Percentiles rank a stretch among this genome's conserved stretches.
Evolutionary conservation across 2,797 vertebrate genomes (phyloP).

Genomic region (Bufotes viridis): DNA sequence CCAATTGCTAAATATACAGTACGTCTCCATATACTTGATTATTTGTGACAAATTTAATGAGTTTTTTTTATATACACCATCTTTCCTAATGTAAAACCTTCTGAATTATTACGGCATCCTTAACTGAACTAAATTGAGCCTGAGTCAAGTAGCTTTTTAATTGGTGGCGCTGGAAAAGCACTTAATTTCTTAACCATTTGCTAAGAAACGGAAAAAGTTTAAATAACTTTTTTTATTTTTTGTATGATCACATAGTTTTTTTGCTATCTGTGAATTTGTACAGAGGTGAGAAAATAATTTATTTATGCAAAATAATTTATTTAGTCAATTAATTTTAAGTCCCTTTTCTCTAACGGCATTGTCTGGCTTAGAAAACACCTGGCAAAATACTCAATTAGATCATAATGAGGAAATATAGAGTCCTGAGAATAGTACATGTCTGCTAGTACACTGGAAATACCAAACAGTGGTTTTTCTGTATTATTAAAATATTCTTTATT

Average conservation of each 20-base stretch:
- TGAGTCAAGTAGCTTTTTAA: constrained; percentile 4
- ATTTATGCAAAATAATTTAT: background rate
- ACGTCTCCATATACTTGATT: background rate
- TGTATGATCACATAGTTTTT: background rate
- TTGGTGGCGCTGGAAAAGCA: background rate
- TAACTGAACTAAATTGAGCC: background rate
- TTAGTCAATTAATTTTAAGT: background rate
- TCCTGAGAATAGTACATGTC: no score
- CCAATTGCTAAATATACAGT: background rate
- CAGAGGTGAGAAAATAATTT: background rate
- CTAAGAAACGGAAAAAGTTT: background rate
- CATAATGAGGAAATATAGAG: background rate
- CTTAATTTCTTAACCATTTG: background rate
- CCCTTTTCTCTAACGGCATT: background rate
- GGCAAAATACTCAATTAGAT: background rate
- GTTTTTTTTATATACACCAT: background rate
- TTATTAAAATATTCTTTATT: no score
- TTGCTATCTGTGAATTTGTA: background rate
- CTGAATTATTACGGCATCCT: background rate
- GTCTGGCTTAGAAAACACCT: background rate
- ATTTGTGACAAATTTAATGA: background rate
- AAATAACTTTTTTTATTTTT: background rate
- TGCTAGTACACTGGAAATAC: no score
- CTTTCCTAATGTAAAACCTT: background rate
- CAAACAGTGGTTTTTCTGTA: no score